phyloP scores from a whole-genome alignment of 2,113 vertebrate species.

The Zootoca vivipara region DNA sequence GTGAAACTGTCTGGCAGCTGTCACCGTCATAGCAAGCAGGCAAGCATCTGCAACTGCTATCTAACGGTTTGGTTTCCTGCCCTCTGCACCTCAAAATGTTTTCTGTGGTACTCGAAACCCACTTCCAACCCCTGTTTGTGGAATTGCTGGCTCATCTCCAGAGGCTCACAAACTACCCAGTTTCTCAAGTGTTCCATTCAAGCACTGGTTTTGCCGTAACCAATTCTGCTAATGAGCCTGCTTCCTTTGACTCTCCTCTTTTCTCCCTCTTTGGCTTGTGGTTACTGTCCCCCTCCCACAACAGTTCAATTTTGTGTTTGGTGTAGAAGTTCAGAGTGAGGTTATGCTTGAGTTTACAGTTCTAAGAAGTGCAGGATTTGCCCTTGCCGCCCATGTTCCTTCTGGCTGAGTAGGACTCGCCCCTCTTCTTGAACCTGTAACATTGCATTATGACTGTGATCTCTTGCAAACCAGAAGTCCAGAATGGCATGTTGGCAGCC shows the following conservation, averaged over 20 bases:
- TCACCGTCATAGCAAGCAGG: constrained; percentile 1
- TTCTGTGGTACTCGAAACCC: too few relatives aligned
- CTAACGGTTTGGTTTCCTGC: background rate
- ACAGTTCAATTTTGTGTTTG: background rate
- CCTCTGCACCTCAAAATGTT: background rate
- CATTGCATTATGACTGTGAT: too few relatives aligned
- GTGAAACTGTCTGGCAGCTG: constrained; percentile 4
- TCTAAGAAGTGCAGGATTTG: background rate
- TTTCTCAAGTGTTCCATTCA: background rate
- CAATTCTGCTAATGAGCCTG: background rate
- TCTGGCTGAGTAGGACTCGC: background rate
- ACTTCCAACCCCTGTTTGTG: too few relatives aligned
- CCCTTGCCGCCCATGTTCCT: background rate
- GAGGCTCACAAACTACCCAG: background rate
- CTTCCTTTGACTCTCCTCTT: too few relatives aligned
- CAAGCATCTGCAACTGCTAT: background rate
- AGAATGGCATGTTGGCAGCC: background rate
- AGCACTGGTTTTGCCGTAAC: too few relatives aligned
- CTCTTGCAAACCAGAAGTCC: background rate
- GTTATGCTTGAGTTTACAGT: too few relatives aligned
- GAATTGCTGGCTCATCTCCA: background rate
- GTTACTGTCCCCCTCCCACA: background rate
- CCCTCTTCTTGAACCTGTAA: background rate
- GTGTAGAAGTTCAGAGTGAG: background rate
- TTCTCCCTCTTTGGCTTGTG: too few relatives aligned